These are phyloP conservation scores for Spinus pinus DNA, from an alignment of 2,797 vertebrate species.

Conservation along the genomic window DNA sequence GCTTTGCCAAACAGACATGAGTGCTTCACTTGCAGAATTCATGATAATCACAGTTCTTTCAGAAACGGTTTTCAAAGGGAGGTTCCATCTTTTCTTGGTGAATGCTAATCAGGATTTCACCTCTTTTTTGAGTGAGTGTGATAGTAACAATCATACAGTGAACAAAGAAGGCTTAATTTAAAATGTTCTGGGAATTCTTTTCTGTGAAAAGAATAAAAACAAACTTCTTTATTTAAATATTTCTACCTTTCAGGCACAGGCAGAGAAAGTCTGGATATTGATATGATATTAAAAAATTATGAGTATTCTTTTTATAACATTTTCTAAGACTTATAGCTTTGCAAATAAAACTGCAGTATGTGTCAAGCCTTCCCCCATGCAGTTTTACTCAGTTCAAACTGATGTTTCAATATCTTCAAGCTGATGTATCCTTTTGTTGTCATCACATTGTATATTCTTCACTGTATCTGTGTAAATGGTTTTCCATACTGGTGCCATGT, in stretches of 20 bases:
- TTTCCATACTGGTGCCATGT: background rate
- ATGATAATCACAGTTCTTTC: background rate
- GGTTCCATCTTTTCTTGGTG: background rate
- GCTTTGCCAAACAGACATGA: background rate
- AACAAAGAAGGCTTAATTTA: background rate
- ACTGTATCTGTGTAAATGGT: background rate
- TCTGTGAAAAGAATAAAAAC: background rate
- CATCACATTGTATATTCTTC: background rate
- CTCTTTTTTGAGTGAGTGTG: background rate
- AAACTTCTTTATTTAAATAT: background rate
- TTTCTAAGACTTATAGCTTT: background rate
- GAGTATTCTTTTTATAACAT: background rate
- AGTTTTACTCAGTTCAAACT: background rate
- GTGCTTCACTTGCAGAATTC: background rate
- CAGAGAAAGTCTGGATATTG: background rate
- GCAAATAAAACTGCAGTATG: background rate
- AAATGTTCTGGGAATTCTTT: background rate
- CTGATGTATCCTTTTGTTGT: background rate
- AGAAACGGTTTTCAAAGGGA: background rate
- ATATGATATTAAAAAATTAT: background rate
- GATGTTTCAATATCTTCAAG: background rate
- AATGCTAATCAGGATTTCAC: background rate
- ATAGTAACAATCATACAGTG: background rate
- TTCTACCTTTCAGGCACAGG: background rate
- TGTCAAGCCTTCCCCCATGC: background rate